phyloP scores from a whole-genome alignment of 2,797 vertebrate genomes.

The Etheostoma perlongum region DNA sequence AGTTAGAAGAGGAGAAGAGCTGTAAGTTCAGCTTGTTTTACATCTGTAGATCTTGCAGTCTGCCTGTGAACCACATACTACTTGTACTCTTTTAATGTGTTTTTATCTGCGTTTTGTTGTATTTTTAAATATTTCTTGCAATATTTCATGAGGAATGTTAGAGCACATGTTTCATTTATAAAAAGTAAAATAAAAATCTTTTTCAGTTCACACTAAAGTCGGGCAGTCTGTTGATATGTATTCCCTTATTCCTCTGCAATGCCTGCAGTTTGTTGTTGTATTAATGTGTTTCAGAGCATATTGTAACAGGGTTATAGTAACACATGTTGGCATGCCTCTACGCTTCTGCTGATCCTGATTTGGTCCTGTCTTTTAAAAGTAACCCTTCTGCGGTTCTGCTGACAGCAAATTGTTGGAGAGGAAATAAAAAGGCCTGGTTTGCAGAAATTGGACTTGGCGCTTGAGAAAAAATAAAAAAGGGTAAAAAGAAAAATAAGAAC shows the following conservation, averaged over 20 bases:
- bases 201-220: not conserved
- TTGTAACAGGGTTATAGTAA: not conserved
- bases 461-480: not conserved
- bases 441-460: conserved; percentile 54
- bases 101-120: not conserved
- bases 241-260: not conserved
- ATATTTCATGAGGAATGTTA: not conserved
- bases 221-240: not conserved
- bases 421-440: conserved; percentile 67
- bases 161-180: not conserved
- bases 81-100: not conserved
- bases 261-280: conserved; percentile 12
- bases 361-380: conserved; percentile 55
- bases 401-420: conserved; percentile 71
- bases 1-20: conserved; percentile 51
- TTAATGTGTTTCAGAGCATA: not conserved
- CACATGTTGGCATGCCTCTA: conserved; percentile 2
- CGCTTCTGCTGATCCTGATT: conserved; percentile 48
- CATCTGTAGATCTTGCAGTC: conserved; percentile 25
- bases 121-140: not conserved
- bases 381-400: conserved; percentile 61
- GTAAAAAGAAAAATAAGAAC: conserved; percentile 15
- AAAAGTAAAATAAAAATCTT: not conserved
- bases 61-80: not conserved
- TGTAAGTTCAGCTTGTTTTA: conserved; percentile 50